Conservation (phyloP, 2,888 invertebrate genomes). For the Digitonthophagus gazella region DNA sequence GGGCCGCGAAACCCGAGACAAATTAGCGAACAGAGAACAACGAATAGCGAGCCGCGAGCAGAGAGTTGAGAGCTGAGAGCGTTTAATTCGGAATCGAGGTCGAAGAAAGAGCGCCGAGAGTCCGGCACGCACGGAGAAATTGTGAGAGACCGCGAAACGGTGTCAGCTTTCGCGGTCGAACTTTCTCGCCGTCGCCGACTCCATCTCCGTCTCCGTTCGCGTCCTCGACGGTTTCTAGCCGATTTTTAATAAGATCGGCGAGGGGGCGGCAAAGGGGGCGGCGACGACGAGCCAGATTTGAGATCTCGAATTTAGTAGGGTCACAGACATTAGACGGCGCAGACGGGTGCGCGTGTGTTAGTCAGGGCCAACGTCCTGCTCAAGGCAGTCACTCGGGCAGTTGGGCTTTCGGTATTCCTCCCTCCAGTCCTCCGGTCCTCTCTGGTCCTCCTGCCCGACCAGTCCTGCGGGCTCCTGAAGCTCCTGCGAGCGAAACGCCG, state of each 20-base stretch:
- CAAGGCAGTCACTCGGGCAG: conserved; percentile 47
- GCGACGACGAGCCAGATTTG: background rate
- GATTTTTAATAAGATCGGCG: background rate
- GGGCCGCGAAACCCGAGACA: background rate
- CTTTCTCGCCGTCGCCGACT: conserved; percentile 38
- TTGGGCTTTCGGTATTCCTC: conserved; percentile 33
- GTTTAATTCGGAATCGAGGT: conserved; percentile 49
- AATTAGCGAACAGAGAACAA: conserved; percentile 41
- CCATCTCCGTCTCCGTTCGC: background rate
- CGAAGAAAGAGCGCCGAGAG: conserved; percentile 46
- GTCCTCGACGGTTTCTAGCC: background rate
- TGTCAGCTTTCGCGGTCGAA: conserved; percentile 40
- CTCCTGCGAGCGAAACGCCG: conserved; percentile 2
- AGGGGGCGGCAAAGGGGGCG: background rate
- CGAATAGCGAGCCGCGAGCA: conserved; percentile 49
- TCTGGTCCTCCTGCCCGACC: conserved; percentile 13
- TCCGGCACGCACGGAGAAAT: conserved; percentile 31
- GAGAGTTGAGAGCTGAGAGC: conserved; percentile 32
- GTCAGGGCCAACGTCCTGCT: conserved; percentile 50
- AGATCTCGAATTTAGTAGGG: conserved; percentile 49
- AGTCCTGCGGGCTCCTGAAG: conserved; percentile 18
- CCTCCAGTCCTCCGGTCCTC: background rate
- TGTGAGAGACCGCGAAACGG: conserved; percentile 42
- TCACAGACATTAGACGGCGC: conserved; percentile 50
- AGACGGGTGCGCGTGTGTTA: conserved; percentile 50